Base-by-base conservation (phyloP, 2,113 vertebrate genomes). In the Nerophis lumbriciformis region DNA sequence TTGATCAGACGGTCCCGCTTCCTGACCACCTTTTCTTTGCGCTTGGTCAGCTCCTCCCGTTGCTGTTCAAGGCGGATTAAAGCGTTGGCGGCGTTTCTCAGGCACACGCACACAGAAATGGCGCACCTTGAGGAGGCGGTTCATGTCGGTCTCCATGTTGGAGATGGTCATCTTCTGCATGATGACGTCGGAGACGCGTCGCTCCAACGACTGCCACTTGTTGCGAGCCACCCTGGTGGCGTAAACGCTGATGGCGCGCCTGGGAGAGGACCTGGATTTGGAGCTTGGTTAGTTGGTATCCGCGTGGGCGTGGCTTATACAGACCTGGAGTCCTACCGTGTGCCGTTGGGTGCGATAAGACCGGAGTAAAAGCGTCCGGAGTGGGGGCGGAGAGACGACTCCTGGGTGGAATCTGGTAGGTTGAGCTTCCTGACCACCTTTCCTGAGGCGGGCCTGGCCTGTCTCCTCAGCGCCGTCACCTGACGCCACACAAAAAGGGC, bases 141-240 rank as follows among this genome's bases (percentile, higher is more conserved):
- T 96, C 97, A 99, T 99, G 75, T 99, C 97, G 0, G 93, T 83
- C 81, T 99, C 97, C 97, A 98, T 99, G 69, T 98, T 99, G 76
- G 94, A 94, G 84, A 99, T 97, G 48, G 97, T 98, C 94, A 99
- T 95, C 71, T 89, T 92, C 81, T 98, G 96, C 97, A 99, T 98
- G 78, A 99, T 94, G 48, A 98, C 92, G 28, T 98, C 96, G 0
- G 93, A 90, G 71, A 99, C 90, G 42, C 94, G 91, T 2, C 95
- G 93, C 72, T 99, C 97, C 53, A 99, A 91, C 6, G 93, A 79
- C 80, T 97, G 95, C 95, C 96, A 96, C 71, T 98, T 99, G 78
- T 91, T 91, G 44, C 96, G 93, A 12, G 95, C 94, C 28, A 92
- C 80, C 73, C 83, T 94, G 15, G 94, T 95, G 64, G 86, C 93